Percentiles rank a stretch among this genome's conserved stretches.
Evolutionary conservation across 2,888 invertebrate genomes (phyloP).

Genomic region (Caenorhabditis zanzibari): DNA sequence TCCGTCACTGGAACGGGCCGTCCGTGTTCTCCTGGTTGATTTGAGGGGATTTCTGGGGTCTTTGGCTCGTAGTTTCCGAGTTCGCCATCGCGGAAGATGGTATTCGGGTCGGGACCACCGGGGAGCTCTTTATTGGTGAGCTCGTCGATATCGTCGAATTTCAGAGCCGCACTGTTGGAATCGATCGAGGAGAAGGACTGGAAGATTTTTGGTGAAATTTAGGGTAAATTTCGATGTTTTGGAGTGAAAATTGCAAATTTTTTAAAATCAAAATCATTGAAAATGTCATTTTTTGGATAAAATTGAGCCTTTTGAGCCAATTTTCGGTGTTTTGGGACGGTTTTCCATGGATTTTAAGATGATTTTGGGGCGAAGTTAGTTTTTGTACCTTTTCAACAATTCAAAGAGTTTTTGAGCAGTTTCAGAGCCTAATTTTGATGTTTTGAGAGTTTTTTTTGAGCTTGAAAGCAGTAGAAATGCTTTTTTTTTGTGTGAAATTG

Average conservation of each 20-base stretch:
- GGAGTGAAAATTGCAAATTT: neutral
- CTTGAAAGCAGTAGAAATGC: too few species aligned
- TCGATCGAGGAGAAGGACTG: slow-evolving; percentile 46
- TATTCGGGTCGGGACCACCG: slow-evolving; percentile 78
- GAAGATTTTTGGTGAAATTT: neutral
- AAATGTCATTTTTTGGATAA: neutral
- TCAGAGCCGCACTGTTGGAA: slow-evolving; percentile 48
- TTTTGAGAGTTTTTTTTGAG: too few species aligned
- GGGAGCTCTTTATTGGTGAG: slow-evolving; percentile 67
- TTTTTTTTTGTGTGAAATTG: too few species aligned
- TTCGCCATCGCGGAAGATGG: slow-evolving; percentile 83
- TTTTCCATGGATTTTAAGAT: too few species aligned
- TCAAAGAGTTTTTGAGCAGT: too few species aligned
- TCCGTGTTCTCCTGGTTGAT: slow-evolving; percentile 86
- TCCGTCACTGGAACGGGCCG: slow-evolving; percentile 84
- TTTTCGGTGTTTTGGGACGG: too few species aligned
- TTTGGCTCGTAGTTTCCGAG: slow-evolving; percentile 91
- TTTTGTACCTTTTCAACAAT: too few species aligned
- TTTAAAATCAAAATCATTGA: neutral
- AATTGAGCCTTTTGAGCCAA: neutral
- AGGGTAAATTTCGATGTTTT: neutral
- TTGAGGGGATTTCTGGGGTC: slow-evolving; percentile 85
- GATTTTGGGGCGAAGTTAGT: too few species aligned
- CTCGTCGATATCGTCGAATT: slow-evolving; percentile 55
- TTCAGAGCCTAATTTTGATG: too few species aligned